phyloP scores from a whole-genome alignment of 2,113 vertebrate genomes.

The Pholis gunnellus region DNA sequence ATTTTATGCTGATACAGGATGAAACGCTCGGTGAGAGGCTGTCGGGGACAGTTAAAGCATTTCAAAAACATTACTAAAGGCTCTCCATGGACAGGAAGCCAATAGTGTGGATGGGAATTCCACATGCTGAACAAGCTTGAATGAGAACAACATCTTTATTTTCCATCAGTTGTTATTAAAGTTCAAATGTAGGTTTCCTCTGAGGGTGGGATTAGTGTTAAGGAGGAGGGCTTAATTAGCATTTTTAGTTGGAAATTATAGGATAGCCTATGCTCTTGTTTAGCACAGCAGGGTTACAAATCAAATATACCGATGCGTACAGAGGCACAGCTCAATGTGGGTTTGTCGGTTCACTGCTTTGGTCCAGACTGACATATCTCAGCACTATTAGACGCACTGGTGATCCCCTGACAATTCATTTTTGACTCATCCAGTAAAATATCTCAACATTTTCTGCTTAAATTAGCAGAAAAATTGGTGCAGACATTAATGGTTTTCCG shows the following conservation, averaged over 20 bases:
- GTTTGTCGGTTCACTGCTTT: not conserved
- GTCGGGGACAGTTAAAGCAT: constrained; percentile 35
- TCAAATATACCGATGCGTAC: not conserved
- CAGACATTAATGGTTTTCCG: constrained; percentile 12
- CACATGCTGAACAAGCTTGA: constrained; percentile 11
- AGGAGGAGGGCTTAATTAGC: not conserved
- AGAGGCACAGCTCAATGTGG: too few species aligned
- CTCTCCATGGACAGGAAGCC: constrained; percentile 26
- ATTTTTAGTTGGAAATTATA: not conserved
- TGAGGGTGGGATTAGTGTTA: not conserved
- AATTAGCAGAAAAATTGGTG: not conserved
- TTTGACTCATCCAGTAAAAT: not conserved
- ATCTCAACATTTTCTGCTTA: not conserved
- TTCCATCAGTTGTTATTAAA: constrained; percentile 2
- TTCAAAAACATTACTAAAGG: constrained; percentile 29
- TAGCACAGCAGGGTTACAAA: not conserved
- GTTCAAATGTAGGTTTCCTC: not conserved
- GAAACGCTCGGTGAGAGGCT: constrained; percentile 41
- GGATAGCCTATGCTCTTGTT: not conserved
- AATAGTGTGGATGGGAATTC: constrained; percentile 14
- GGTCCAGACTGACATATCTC: not conserved
- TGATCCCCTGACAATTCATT: not conserved
- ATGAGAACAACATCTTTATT: constrained; percentile 14
- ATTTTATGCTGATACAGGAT: constrained; percentile 48
- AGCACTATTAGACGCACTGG: not conserved